Evolutionary conservation across 2,888 invertebrate species (phyloP).

Genomic region (Patella caerulea): DNA sequence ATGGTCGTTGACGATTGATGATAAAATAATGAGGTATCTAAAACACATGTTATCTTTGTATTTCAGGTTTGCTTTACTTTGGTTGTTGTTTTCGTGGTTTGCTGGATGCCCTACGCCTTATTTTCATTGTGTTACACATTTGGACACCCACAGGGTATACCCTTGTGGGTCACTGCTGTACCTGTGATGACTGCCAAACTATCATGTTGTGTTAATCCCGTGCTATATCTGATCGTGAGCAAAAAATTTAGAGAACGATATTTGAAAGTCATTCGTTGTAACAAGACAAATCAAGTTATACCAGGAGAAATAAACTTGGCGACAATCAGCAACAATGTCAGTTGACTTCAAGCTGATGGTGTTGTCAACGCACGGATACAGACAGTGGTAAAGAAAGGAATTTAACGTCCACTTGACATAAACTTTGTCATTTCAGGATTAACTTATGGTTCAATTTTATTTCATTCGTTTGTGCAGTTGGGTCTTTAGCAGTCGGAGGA

Average conservation of each 20-base stretch:
- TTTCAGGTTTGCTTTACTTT: slow-evolving; percentile 25
- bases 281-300: no score
- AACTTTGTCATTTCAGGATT: no score
- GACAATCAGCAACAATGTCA: no score
- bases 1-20: background rate
- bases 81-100: slow-evolving; percentile 15
- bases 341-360: no score
- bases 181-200: slow-evolving; percentile 27
- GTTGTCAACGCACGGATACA: no score
- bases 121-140: slow-evolving; percentile 13
- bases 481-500: no score
- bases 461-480: no score
- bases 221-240: slow-evolving; percentile 26
- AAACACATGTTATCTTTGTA: background rate
- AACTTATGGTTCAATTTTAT: no score
- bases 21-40: background rate
- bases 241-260: slow-evolving; percentile 22
- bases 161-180: slow-evolving; percentile 1
- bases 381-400: no score
- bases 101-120: slow-evolving; percentile 23
- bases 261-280: slow-evolving; percentile 3
- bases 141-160: background rate
- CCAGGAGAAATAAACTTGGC: no score
- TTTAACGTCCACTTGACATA: no score
- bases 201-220: slow-evolving; percentile 26